Evolutionary conservation across 2,797 vertebrate species (phyloP).

Genomic region (Neopelma chrysocephalum): DNA sequence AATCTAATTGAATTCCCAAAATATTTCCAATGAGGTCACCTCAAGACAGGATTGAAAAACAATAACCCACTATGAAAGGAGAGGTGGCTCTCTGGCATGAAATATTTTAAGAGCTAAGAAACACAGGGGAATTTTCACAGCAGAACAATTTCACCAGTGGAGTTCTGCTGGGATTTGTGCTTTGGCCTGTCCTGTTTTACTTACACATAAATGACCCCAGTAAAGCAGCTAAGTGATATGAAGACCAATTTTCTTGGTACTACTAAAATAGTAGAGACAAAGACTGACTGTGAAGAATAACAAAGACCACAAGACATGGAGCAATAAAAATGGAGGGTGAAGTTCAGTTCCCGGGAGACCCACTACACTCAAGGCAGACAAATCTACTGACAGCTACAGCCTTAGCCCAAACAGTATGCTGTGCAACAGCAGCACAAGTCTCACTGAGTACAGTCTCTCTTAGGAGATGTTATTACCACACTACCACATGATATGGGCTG

Average conservation of each 20-base stretch:
- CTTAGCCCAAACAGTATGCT: fast-evolving
- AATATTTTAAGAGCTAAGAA: not conserved
- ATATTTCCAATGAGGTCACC: not conserved
- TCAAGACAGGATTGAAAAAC: not conserved
- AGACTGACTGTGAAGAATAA: not conserved
- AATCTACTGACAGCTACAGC: not conserved
- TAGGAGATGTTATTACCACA: not conserved
- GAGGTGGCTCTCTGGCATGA: not conserved
- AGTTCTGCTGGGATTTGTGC: not conserved
- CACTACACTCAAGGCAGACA: not conserved
- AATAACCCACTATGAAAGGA: not conserved
- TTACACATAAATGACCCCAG: not conserved
- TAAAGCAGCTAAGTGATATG: not conserved
- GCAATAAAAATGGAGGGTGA: not conserved
- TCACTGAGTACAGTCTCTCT: not conserved
- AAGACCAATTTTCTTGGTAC: not conserved
- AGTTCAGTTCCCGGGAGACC: not conserved
- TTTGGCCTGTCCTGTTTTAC: not conserved
- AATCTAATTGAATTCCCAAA: not conserved
- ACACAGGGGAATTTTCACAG: not conserved
- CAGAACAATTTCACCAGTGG: not conserved
- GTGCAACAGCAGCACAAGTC: fast-evolving
- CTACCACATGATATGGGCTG: not conserved
- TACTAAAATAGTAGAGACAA: not conserved
- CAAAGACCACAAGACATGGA: not conserved